Conservation (phyloP, 2,888 invertebrate genomes). For the Lampropteryx suffumata region DNA sequence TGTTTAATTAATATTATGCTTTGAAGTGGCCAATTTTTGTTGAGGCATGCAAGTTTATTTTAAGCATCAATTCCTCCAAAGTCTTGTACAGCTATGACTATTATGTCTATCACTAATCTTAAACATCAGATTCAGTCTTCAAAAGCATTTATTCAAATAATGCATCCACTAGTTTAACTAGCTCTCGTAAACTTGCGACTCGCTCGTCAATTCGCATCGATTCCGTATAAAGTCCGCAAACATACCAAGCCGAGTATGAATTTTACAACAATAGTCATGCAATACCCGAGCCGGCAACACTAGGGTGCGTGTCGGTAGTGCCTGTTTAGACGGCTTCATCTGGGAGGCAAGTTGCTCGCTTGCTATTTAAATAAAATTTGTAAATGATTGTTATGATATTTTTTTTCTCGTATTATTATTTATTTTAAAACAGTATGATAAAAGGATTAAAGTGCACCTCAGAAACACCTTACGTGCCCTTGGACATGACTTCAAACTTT, state of each 20-base stretch:
- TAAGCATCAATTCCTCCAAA: too few species aligned
- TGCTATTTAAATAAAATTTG: background rate
- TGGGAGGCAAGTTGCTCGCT: conserved; percentile 5
- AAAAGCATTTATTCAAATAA: conserved; percentile 2
- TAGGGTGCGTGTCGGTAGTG: conserved; percentile 16
- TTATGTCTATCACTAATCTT: too few species aligned
- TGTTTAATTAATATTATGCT: too few species aligned
- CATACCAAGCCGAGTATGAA: conserved; percentile 31
- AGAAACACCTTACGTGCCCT: too few species aligned
- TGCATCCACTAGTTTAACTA: conserved; percentile 1
- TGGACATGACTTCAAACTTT: too few species aligned
- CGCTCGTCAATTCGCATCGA: conserved; percentile 15
- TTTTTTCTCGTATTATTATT: too few species aligned
- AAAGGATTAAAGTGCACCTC: too few species aligned
- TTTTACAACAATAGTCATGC: conserved; percentile 41
- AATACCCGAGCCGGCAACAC: conserved; percentile 39
- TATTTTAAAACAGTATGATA: too few species aligned
- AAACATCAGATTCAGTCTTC: background rate
- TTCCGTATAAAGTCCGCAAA: conserved; percentile 16
- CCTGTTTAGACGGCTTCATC: conserved; percentile 12
- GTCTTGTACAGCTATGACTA: too few species aligned
- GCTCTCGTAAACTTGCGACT: conserved; percentile 5
- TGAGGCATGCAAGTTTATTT: too few species aligned
- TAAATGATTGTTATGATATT: too few species aligned
- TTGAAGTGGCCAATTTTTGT: too few species aligned